These are phyloP conservation scores for Tyrophagus putrescentiae DNA, from an alignment of 1,140 invertebrate species.

Conservation along the genomic window DNA sequence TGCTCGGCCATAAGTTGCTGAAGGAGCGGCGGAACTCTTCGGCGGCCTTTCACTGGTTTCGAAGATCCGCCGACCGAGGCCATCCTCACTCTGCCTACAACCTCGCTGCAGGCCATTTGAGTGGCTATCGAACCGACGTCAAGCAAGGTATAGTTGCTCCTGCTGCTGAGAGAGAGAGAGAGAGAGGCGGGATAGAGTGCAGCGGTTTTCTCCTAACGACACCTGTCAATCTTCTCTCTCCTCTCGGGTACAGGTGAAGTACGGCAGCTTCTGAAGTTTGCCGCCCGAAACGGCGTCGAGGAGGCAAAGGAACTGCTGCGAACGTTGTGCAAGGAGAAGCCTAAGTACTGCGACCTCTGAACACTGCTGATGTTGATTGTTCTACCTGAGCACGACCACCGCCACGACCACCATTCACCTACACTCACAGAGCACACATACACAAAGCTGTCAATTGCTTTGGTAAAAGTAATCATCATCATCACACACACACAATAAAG, in stretches of 20 bases:
- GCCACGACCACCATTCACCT: neutral
- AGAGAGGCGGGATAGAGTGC: no score
- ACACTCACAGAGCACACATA: no score
- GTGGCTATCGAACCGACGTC: conserved; percentile 33
- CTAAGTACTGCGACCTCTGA: conserved; percentile 26
- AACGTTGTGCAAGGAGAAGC: conserved; percentile 26
- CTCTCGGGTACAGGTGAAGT: conserved; percentile 32
- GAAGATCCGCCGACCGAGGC: conserved; percentile 40
- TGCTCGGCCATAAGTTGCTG: conserved; percentile 40
- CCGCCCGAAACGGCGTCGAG: conserved; percentile 26
- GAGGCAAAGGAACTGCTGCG: conserved; percentile 27
- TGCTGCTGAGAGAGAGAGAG: no score
- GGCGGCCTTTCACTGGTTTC: conserved; percentile 41
- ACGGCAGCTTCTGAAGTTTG: conserved; percentile 27
- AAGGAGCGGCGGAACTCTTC: conserved; percentile 33
- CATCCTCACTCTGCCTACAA: conserved; percentile 44
- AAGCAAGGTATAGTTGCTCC: conserved; percentile 43
- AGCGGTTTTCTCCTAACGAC: no score
- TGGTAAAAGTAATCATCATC: no score
- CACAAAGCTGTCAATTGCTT: no score
- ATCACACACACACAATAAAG: no score
- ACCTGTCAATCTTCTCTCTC: neutral
- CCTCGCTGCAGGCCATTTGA: conserved; percentile 41
- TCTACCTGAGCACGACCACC: neutral
- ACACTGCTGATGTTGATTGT: neutral